Conservation (phyloP, 1,140 invertebrate species). For the Formica selysi region DNA sequence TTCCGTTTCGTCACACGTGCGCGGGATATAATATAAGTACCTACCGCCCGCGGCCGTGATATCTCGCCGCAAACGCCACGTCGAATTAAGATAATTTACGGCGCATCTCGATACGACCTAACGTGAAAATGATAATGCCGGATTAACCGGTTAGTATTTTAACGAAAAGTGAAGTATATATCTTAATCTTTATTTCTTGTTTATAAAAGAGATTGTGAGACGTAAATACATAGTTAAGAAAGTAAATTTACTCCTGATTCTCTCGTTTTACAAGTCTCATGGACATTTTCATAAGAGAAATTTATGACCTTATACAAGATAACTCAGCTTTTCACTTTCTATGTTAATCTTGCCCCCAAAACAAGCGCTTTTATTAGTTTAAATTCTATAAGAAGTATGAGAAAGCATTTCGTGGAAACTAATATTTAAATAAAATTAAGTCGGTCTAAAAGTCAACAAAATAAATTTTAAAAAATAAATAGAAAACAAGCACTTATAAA, state of each 20-base stretch:
- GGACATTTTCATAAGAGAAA: too few species aligned
- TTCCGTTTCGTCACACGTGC: slow-evolving; percentile 52
- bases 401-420: not conserved
- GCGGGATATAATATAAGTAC: not conserved
- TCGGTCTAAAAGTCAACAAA: not conserved
- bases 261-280: too few species aligned
- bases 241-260: too few species aligned
- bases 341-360: not conserved
- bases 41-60: not conserved
- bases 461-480: not conserved
- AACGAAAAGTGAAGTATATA: too few species aligned
- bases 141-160: too few species aligned
- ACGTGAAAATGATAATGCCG: too few species aligned
- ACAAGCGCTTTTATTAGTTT: not conserved
- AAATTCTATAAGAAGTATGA: not conserved
- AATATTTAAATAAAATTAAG: slow-evolving; percentile 3
- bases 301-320: too few species aligned
- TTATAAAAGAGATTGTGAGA: too few species aligned
- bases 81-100: slow-evolving; percentile 18
- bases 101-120: too few species aligned
- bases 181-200: too few species aligned
- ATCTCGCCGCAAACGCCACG: slow-evolving; percentile 16
- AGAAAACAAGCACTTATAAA: too few species aligned
- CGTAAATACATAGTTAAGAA: too few species aligned
- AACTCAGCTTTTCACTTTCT: not conserved